Evolutionary conservation across 2,113 vertebrate genomes (phyloP), one percentile per base, ranked within the genome.

Genomic region (Damaliscus lunatus): DNA sequence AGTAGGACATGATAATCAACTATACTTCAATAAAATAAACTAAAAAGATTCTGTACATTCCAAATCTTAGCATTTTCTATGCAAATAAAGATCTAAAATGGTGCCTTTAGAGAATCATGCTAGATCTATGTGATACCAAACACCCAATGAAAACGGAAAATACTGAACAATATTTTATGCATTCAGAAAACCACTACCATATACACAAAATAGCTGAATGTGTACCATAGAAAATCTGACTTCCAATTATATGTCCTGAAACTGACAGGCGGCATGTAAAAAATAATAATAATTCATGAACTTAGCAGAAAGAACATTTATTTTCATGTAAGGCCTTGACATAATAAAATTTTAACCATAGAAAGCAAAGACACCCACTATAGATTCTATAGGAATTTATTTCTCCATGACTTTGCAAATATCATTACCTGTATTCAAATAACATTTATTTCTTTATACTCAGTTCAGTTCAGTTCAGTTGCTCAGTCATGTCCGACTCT

Each of bases 381-480:
- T 25, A 94, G 31, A 48, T 88, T 95, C 67, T 85, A 62, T 31
- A 82, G 64, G 89, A 85, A 23, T 83, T 90, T 88, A 93, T 81
- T 92, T 92, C 64, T 88, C 14, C 43, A 82, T 64, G 36, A 89
- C 43, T 94, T 97, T 83, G 59, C 67, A 77, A 91, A 88, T 84
- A 94, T 19, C 19, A 60, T 88, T 88, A 57, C 55, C 23, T 57
- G 23, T 3, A 57, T 57, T 57, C 48, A 85, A 92, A 92, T 67
- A 95, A 93, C 96, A 46, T 78, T 97, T 82, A 85, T 94, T 94
- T 96, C 13, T 82, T 91, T 21, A 91, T 78, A 64, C 40, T 57
- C 43, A 57, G 55, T 57, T 57, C 55, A 59, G 25, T 29, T 59
- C 57, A 59, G 25, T 29, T 59, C 57, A 59, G 57, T 59, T 0